Evolutionary conservation across 1,140 invertebrate genomes (phyloP).

Genomic region (Drosophila murphyi): DNA sequence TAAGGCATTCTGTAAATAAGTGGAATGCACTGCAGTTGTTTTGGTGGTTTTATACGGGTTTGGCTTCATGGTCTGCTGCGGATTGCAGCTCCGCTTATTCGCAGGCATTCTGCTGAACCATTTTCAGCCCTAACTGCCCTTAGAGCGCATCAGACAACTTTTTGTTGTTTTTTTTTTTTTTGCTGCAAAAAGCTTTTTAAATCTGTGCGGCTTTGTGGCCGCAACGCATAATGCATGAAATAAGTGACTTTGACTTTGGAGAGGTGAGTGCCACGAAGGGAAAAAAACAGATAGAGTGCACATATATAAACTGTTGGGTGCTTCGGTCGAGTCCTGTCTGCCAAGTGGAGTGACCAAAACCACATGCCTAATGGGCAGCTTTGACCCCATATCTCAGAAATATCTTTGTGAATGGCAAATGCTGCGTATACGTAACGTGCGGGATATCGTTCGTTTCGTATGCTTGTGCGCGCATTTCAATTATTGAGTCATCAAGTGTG

Average conservation of each 20-base stretch:
- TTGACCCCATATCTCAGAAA: neutral
- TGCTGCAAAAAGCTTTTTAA: conserved; percentile 61
- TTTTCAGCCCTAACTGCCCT: neutral
- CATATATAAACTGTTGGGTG: neutral
- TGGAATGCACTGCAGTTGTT: conserved; percentile 64
- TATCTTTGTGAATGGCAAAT: conserved; percentile 27
- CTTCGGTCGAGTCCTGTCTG: neutral
- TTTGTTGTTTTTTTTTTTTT: conserved; percentile 41
- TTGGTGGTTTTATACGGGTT: conserved; percentile 38
- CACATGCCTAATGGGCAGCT: conserved; percentile 3
- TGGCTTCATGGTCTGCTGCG: conserved; percentile 70
- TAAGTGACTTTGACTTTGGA: conserved; percentile 37
- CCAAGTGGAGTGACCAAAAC: neutral
- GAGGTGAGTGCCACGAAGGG: neutral
- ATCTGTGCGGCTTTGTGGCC: conserved; percentile 62
- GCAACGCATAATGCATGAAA: conserved; percentile 55
- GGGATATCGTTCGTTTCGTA: conserved; percentile 43
- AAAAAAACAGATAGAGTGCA: conserved; percentile 4
- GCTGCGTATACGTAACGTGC: conserved; percentile 49
- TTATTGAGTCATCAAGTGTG: conserved; percentile 82
- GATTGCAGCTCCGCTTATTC: conserved; percentile 27
- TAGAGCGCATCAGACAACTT: conserved; percentile 52
- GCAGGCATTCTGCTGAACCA: conserved; percentile 9
- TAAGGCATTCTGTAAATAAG: conserved; percentile 29
- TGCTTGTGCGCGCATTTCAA: conserved; percentile 68